Evolutionary conservation across 2,113 vertebrate species (phyloP).

Genomic region (Neofelis nebulosa): DNA sequence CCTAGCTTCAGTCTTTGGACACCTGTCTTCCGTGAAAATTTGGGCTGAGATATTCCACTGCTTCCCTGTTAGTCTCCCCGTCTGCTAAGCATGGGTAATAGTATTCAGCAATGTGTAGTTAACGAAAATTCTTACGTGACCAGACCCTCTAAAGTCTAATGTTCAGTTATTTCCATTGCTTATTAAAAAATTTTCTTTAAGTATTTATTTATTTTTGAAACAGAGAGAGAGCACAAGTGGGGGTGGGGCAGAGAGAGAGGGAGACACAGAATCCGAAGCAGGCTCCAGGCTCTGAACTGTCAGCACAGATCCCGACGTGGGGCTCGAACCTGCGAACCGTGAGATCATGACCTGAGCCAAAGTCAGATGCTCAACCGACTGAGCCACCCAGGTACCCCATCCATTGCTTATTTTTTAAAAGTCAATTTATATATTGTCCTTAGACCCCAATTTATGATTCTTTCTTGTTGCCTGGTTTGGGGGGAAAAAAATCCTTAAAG

Average conservation of each 20-base stretch:
- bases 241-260: not conserved
- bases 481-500: not conserved
- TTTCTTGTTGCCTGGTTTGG: not conserved
- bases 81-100: not conserved
- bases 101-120: not conserved
- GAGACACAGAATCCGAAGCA: not conserved
- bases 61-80: not conserved
- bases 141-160: not conserved
- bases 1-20: not conserved
- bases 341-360: not conserved
- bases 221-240: not conserved
- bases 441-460: conserved; percentile 19
- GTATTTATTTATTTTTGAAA: too few relatives aligned
- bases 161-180: not conserved
- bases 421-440: not conserved
- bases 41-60: not conserved
- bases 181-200: not conserved
- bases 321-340: not conserved
- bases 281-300: not conserved
- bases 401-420: not conserved
- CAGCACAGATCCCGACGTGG: accelerated
- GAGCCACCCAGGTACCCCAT: not conserved
- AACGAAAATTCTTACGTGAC: not conserved
- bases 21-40: not conserved
- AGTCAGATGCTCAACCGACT: not conserved